Conservation (phyloP, 2,888 invertebrate genomes). For the Drosophila anceps region DNA sequence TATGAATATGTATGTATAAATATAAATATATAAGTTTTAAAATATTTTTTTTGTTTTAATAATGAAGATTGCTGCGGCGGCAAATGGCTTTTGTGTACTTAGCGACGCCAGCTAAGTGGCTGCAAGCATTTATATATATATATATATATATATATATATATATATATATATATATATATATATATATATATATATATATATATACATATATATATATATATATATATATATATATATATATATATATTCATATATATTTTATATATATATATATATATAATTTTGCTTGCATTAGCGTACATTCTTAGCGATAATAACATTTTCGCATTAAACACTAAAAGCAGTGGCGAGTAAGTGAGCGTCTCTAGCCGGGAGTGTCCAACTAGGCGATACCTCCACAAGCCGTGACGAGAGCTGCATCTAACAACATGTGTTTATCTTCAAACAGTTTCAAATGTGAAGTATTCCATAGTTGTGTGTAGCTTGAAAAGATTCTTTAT, state of each 20-base stretch:
- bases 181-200: background rate
- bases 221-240: background rate
- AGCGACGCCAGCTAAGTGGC: constrained; percentile 7
- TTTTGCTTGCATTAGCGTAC: background rate
- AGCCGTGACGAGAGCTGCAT: background rate
- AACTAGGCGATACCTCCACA: background rate
- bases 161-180: background rate
- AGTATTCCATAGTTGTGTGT: background rate
- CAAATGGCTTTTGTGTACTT: constrained; percentile 4
- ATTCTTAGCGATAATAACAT: constrained; percentile 6
- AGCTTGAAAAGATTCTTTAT: background rate
- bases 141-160: background rate
- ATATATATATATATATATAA: background rate
- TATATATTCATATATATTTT: background rate
- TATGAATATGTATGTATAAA: too few relatives aligned
- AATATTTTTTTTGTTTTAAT: background rate
- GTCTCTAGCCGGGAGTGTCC: background rate
- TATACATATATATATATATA: background rate
- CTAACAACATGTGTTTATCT: background rate
- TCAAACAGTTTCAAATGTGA: background rate
- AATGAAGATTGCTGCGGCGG: constrained; percentile 4
- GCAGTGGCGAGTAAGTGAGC: background rate
- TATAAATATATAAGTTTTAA: background rate
- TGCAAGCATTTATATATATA: background rate
- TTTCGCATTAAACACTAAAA: constrained; percentile 5